Conservation (phyloP, 2,797 vertebrate species). For the Acanthis flammea region DNA sequence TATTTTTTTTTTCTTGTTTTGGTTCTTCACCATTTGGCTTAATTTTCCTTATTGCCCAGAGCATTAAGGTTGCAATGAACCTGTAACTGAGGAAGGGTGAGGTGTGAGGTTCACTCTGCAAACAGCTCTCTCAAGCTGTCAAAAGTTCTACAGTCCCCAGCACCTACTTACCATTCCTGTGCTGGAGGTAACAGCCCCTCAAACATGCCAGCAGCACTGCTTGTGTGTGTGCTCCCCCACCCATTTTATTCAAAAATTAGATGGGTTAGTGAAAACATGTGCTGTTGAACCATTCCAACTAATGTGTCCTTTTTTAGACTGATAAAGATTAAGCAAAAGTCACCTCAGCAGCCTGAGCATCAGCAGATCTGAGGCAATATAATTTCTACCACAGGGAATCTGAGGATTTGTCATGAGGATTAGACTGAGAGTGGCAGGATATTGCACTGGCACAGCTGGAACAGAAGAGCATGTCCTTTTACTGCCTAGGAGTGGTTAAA, state of each 20-base stretch:
- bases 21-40: neutral
- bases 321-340: neutral
- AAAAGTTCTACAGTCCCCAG: neutral
- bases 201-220: neutral
- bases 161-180: neutral
- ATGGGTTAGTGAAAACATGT: neutral
- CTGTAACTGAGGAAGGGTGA: neutral
- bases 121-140: neutral
- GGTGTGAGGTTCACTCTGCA: neutral
- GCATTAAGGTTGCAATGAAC: neutral
- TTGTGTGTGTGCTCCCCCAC: neutral
- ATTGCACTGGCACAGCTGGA: neutral
- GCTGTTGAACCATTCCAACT: neutral
- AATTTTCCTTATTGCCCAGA: neutral
- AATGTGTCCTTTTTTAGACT: neutral
- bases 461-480: neutral
- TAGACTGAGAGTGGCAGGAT: neutral
- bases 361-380: neutral
- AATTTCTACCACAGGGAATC: neutral
- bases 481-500: neutral
- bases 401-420: neutral
- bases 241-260: neutral
- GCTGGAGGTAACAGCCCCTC: neutral
- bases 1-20: neutral
- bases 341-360: neutral